Conservation (phyloP, 2,113 vertebrate species). For the Rostratula benghalensis region DNA sequence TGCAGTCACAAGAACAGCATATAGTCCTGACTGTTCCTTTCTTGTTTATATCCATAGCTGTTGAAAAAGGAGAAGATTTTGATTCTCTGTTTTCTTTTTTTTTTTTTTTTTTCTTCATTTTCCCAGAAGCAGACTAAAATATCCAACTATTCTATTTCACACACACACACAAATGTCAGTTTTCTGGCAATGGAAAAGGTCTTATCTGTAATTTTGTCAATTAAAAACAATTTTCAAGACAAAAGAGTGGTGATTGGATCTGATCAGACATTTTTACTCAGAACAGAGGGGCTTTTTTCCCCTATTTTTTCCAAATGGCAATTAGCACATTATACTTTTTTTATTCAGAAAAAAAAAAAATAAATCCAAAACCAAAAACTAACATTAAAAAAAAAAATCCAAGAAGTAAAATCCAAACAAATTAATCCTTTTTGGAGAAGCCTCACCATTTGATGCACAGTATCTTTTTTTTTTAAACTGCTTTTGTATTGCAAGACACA, state of each 20-base stretch:
- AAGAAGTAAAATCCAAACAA: background rate
- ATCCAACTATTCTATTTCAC: background rate
- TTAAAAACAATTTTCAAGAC: conserved; percentile 40
- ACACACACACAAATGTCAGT: background rate
- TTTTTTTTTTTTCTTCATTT: background rate
- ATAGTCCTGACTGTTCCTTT: background rate
- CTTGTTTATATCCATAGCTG: background rate
- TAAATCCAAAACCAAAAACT: background rate
- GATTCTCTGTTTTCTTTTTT: background rate
- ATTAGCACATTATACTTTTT: background rate
- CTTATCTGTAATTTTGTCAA: conserved; percentile 26
- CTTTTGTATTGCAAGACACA: background rate
- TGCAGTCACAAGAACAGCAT: background rate
- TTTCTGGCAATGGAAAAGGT: conserved; percentile 32
- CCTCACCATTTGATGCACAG: background rate
- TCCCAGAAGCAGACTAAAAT: background rate
- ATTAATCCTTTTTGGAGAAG: background rate
- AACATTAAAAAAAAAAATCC: background rate
- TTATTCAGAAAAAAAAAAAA: background rate
- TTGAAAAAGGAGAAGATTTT: background rate
- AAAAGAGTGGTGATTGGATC: conserved; percentile 1
- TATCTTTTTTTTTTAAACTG: background rate
- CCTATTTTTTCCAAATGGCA: background rate
- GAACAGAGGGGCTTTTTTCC: background rate
- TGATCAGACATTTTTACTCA: conserved; percentile 9